These are phyloP conservation scores for Zootoca vivipara DNA, from an alignment of 2,113 vertebrate species.

Conservation along the genomic window DNA sequence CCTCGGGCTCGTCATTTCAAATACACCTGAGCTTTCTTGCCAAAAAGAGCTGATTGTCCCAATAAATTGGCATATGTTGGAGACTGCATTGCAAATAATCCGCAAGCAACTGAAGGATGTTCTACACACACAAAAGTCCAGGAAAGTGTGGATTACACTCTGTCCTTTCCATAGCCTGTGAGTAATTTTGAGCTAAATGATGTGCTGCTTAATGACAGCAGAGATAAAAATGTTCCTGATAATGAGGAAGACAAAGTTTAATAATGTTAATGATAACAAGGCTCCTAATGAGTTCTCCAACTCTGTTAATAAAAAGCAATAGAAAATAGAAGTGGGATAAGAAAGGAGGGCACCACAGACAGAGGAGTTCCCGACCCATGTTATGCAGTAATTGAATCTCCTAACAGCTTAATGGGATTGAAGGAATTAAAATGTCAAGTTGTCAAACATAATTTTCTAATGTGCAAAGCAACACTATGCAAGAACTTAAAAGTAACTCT, in stretches of 20 bases:
- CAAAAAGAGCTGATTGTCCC: slow-evolving; percentile 3
- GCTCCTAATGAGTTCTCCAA: slow-evolving; percentile 3
- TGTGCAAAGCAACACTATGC: not conserved
- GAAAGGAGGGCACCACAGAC: slow-evolving; percentile 1
- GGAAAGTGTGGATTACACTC: not conserved
- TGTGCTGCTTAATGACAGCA: not conserved
- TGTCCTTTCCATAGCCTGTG: not conserved
- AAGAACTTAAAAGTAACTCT: not conserved
- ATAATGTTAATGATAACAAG: slow-evolving; percentile 7
- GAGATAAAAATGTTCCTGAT: slow-evolving; percentile 32
- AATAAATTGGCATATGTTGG: slow-evolving; percentile 4
- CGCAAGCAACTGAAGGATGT: not conserved
- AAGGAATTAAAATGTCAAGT: slow-evolving; percentile 34
- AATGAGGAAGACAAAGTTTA: not conserved
- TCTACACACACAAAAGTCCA: not conserved
- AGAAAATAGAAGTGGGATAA: slow-evolving; percentile 9
- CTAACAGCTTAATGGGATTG: slow-evolving; percentile 6
- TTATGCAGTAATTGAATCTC: slow-evolving; percentile 4
- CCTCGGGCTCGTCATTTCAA: slow-evolving; percentile 8
- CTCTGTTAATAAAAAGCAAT: slow-evolving; percentile 25
- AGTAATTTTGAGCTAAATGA: slow-evolving; percentile 35
- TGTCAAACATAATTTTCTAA: slow-evolving; percentile 18
- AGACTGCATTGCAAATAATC: slow-evolving; percentile 16
- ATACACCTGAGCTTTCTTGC: not conserved
- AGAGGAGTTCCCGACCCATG: not conserved